These are phyloP conservation scores for Passer montanus DNA, from an alignment of 2,113 vertebrate species.

Conservation along the genomic window DNA sequence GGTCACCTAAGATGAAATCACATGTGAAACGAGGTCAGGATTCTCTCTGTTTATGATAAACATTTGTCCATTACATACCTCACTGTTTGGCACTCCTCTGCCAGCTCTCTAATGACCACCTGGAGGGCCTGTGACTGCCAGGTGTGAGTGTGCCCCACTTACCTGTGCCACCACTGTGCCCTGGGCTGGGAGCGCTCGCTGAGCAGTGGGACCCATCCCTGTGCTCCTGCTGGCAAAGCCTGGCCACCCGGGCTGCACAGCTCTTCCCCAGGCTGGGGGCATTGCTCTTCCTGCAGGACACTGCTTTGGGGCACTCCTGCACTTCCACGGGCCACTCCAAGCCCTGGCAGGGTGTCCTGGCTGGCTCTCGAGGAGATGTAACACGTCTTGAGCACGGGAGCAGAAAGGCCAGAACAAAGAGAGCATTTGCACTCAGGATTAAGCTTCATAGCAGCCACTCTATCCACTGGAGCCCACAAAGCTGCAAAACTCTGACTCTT, in stretches of 20 bases:
- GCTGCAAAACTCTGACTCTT: neutral
- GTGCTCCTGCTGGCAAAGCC: neutral
- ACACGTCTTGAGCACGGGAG: neutral
- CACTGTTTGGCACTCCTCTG: neutral
- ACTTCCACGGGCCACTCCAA: neutral
- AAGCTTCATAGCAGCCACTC: neutral
- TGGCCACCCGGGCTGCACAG: neutral
- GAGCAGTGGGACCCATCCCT: fast-evolving
- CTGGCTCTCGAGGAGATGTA: neutral
- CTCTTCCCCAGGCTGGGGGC: neutral
- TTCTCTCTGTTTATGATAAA: neutral
- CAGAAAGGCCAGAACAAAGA: neutral
- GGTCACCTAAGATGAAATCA: constrained; percentile 10
- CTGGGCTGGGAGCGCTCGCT: neutral
- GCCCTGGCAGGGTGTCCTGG: neutral
- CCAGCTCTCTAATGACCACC: neutral
- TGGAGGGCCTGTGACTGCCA: neutral
- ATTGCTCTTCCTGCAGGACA: neutral
- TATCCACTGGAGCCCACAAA: neutral
- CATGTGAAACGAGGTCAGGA: constrained; percentile 9
- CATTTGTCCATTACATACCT: neutral
- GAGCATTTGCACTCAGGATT: neutral
- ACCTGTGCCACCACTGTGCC: neutral
- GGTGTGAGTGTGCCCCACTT: neutral
- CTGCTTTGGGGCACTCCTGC: neutral